Percentiles rank a stretch among this genome's conserved stretches.
Conservation (phyloP, 2,888 invertebrate species). For the Apodemia mormo region DNA sequence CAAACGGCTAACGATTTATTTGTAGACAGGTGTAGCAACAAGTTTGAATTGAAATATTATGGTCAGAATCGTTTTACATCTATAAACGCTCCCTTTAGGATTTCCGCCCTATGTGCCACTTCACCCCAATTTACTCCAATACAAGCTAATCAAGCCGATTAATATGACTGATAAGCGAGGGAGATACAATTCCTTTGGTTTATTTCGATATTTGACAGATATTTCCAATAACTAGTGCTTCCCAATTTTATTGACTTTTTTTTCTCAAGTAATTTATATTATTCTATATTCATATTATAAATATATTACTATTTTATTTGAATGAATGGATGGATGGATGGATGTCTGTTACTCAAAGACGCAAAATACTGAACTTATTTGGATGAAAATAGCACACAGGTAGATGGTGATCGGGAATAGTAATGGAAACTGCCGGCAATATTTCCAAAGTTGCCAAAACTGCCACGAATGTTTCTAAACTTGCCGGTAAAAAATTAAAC, state of each 20-base stretch:
- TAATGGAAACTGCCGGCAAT: too few relatives aligned
- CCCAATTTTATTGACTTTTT: background rate
- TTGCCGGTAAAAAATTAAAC: too few relatives aligned
- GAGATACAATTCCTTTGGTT: background rate
- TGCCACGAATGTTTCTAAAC: too few relatives aligned
- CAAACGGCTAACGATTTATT: conserved; percentile 34
- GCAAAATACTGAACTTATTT: too few relatives aligned
- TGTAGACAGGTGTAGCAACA: conserved; percentile 37
- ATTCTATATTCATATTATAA: too few relatives aligned
- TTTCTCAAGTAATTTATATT: too few relatives aligned
- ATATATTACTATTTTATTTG: too few relatives aligned
- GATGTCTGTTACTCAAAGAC: too few relatives aligned
- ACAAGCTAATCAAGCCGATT: conserved; percentile 32
- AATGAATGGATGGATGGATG: too few relatives aligned
- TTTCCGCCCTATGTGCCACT: conserved; percentile 32
- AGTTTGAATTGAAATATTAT: conserved; percentile 37
- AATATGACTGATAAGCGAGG: conserved; percentile 25
- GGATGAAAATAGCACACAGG: too few relatives aligned
- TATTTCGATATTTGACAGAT: background rate
- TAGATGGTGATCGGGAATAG: too few relatives aligned
- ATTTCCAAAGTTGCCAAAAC: too few relatives aligned
- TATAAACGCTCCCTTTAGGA: conserved; percentile 26
- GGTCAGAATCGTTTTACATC: conserved; percentile 27
- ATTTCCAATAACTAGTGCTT: background rate
- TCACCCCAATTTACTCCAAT: conserved; percentile 32